Percentiles rank a stretch among this genome's conserved stretches.
phyloP scores from a whole-genome alignment of 2,113 vertebrate species.

The Theristicus caerulescens region DNA sequence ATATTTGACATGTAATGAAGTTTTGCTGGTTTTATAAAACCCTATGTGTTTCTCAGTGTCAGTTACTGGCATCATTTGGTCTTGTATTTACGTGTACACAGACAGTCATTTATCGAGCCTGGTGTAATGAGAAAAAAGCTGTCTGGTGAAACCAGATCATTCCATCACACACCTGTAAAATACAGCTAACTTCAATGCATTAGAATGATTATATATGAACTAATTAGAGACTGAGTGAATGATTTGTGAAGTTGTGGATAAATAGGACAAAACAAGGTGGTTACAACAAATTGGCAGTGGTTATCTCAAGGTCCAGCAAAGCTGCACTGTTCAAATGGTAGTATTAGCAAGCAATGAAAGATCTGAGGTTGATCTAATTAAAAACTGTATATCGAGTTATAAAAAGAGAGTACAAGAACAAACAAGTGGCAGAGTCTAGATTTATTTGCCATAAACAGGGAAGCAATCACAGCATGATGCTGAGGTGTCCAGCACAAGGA shows the following conservation, averaged over 20 bases:
- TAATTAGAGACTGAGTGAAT: background rate
- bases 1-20: background rate
- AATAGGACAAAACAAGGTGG: background rate
- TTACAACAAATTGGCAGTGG: background rate
- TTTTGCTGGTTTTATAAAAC: background rate
- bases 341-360: background rate
- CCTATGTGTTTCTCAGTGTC: background rate
- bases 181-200: background rate
- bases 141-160: background rate
- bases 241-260: background rate
- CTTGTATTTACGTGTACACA: background rate
- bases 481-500: background rate
- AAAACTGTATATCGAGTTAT: background rate
- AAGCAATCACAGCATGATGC: background rate
- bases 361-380: background rate
- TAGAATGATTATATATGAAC: background rate
- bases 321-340: background rate
- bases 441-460: slow-evolving; percentile 25
- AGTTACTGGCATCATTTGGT: background rate
- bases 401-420: background rate
- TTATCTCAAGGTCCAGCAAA: slow-evolving; percentile 6
- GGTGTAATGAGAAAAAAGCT: background rate
- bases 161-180: background rate
- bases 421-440: background rate
- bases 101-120: background rate